Conservation (phyloP, 2,113 vertebrate genomes). For the Solea solea region DNA sequence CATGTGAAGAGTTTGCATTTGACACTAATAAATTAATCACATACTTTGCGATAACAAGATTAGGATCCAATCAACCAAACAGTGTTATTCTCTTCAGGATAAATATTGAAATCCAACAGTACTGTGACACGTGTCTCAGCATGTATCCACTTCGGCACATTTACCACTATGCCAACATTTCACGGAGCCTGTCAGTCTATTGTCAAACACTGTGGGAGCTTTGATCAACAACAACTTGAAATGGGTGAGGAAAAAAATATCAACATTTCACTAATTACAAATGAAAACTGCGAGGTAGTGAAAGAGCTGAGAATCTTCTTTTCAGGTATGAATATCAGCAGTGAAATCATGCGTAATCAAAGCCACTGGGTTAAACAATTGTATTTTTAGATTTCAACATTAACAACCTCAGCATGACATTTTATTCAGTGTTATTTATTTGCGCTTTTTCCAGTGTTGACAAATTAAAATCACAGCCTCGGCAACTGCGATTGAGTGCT, state of each 20-base stretch:
- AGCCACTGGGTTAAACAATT: too few relatives aligned
- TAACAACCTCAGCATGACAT: too few relatives aligned
- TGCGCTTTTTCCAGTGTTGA: too few relatives aligned
- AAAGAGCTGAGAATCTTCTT: conserved; percentile 4
- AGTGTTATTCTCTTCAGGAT: conserved; percentile 26
- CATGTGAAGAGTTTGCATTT: too few relatives aligned
- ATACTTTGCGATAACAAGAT: conserved; percentile 26
- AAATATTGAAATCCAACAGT: neutral
- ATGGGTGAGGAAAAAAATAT: conserved; percentile 6
- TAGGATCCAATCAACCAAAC: conserved; percentile 35
- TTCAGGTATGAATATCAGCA: too few relatives aligned
- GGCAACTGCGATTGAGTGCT: neutral
- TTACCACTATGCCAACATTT: conserved; percentile 20
- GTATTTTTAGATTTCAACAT: conserved; percentile 2
- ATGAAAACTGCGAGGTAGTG: conserved; percentile 6
- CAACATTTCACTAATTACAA: conserved; percentile 35
- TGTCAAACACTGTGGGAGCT: conserved; percentile 1
- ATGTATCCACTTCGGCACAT: conserved; percentile 19
- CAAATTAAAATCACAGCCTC: too few relatives aligned
- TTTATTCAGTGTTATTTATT: too few relatives aligned
- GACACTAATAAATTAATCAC: neutral
- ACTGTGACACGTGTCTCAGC: neutral
- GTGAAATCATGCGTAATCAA: too few relatives aligned
- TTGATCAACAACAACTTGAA: conserved; percentile 16
- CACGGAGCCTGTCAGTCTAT: conserved; percentile 9